These are phyloP conservation scores for Apodemus speciosus DNA, from an alignment of 2,113 vertebrate species.

Conservation along the genomic window DNA sequence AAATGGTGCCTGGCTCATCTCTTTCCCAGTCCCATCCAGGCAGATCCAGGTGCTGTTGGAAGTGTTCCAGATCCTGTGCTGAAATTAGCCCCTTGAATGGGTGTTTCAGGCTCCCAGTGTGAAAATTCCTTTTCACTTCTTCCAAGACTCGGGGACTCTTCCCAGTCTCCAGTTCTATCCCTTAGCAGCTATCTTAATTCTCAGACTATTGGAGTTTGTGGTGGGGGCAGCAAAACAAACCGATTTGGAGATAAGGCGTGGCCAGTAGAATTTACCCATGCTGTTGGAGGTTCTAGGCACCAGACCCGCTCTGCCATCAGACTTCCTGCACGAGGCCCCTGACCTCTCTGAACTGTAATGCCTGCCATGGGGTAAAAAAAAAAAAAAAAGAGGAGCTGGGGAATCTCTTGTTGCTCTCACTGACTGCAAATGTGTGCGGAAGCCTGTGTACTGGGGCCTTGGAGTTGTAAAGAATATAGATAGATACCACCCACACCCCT, in stretches of 20 bases:
- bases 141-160: slow-evolving; percentile 36
- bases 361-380: neutral
- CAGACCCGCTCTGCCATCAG: neutral
- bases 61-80: slow-evolving; percentile 62
- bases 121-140: slow-evolving; percentile 65
- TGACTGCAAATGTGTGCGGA: slow-evolving; percentile 22
- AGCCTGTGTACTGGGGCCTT: neutral
- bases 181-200: neutral
- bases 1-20: slow-evolving; percentile 54
- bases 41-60: slow-evolving; percentile 72
- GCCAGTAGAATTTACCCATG: neutral
- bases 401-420: neutral
- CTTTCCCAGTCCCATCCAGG: slow-evolving; percentile 33
- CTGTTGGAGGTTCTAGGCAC: neutral
- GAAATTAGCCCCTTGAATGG: slow-evolving; percentile 62
- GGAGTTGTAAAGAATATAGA: neutral
- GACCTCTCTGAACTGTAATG: neutral
- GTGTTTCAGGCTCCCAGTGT: slow-evolving; percentile 28
- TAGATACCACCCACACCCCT: neutral
- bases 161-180: neutral
- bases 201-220: neutral
- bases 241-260: neutral
- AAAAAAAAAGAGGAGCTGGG: neutral
- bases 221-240: neutral
- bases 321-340: neutral